Percentiles rank a stretch among this genome's conserved stretches.
Evolutionary conservation across 2,888 invertebrate species (phyloP).

Genomic region (Lysandra bellargus): DNA sequence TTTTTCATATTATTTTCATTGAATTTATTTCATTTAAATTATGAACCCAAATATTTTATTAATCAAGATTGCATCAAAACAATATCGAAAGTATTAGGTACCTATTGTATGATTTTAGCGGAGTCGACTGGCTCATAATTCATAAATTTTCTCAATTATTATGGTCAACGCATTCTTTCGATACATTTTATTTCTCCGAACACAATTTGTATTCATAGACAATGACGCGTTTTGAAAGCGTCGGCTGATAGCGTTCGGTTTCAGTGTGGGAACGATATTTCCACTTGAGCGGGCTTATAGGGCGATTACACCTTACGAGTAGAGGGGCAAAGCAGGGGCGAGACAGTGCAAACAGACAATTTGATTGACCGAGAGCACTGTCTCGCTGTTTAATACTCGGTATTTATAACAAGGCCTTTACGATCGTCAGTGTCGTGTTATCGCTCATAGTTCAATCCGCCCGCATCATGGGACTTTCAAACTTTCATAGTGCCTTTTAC

Average conservation of each 20-base stretch:
- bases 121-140: background rate
- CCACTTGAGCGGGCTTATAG: conserved; percentile 49
- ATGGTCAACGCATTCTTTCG: background rate
- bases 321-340: no score
- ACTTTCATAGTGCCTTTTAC: background rate
- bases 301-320: no score
- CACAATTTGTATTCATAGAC: conserved; percentile 27
- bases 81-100: no score
- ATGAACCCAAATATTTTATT: no score
- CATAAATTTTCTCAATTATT: background rate
- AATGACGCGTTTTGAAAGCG: conserved; percentile 26
- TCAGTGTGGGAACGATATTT: conserved; percentile 61
- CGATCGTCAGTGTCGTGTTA: conserved; percentile 50
- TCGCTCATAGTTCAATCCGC: conserved; percentile 49
- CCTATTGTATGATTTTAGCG: background rate
- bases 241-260: conserved; percentile 57
- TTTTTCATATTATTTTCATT: no score
- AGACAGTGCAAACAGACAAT: no score
- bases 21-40: no score
- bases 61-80: no score
- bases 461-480: conserved; percentile 38
- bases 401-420: background rate
- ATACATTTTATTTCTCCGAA: conserved; percentile 27
- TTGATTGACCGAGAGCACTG: no score
- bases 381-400: no score